Base-by-base conservation (phyloP, 1,140 invertebrate species). In the Aphidius ervi region DNA sequence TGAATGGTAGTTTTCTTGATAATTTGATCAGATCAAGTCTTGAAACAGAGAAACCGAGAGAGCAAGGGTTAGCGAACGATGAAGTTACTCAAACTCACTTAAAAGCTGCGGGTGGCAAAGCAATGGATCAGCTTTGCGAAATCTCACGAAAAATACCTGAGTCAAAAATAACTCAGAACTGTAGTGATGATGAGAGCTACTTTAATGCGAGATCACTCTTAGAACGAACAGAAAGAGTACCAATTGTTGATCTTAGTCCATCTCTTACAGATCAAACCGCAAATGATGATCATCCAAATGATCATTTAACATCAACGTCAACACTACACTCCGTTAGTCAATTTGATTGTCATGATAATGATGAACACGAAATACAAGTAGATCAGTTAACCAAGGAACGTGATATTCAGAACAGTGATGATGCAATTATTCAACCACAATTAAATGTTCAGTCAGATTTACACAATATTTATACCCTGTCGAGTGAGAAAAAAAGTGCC, bases 21-120 rank as follows among this genome's bases (percentile, higher is more conserved):
- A 90, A 88, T 55, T 88, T 92, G 60, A 93, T 93, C 68, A 82
- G 90, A 62, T 90, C 89, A 63, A 89, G 86, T 68, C 77, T 91
- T 31, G 88, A 90, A 68, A 85, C 84, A 56, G 83, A 80, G 20
- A 83, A 84, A 57, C 72, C 75, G 8, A 68, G 77, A 39, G 78
- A 78, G 50, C 72, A 74, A 54, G 65, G 74, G 63, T 71, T 9
- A 64, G 67, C 8, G 74, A 78, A 31, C 61, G 68, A 49, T 67
- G 72, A 42, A 63, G 52, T 23, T 68, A 69, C 65, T n/a, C 60
- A 62, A 40, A 58, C 61, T 57, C 65, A 69, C 7, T 77, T 78
- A 4, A 81, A 82, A 59, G 74, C 79, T 56, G 77, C 83, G 76
- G 83, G 84, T 46, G 83, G 84, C 64, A 86, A 86, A 65, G 84